These are phyloP conservation scores for Barbus barbus DNA, from an alignment of 2,113 vertebrate species.

Conservation along the genomic window DNA sequence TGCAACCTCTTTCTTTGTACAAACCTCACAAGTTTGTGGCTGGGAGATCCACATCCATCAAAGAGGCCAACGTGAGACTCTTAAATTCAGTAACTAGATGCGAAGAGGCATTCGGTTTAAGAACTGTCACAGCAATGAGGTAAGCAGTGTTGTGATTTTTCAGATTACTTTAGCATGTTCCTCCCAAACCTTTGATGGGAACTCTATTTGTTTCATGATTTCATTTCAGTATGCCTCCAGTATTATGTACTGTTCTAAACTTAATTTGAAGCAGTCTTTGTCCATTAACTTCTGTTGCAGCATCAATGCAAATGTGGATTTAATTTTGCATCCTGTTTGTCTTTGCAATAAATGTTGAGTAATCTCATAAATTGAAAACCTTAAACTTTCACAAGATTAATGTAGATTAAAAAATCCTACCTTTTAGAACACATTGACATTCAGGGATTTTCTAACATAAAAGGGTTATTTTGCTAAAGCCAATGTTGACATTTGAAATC, in stretches of 20 bases:
- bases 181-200: background rate
- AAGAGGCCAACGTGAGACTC: background rate
- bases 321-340: background rate
- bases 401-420: background rate
- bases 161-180: background rate
- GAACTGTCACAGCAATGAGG: background rate
- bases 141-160: background rate
- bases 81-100: background rate
- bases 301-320: too few species aligned
- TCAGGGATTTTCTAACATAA: background rate
- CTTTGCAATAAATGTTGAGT: background rate
- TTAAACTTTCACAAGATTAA: background rate
- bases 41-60: background rate
- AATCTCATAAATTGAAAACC: background rate
- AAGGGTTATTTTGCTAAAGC: too few species aligned
- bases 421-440: background rate
- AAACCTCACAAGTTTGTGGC: background rate
- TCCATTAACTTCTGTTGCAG: too few species aligned
- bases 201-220: background rate
- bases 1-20: background rate
- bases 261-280: too few species aligned
- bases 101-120: background rate
- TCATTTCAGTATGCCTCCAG: background rate
- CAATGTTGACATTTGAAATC: too few species aligned
- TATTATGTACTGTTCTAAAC: background rate